Conservation (phyloP, 2,113 vertebrate species). For the Chaetura pelagica region DNA sequence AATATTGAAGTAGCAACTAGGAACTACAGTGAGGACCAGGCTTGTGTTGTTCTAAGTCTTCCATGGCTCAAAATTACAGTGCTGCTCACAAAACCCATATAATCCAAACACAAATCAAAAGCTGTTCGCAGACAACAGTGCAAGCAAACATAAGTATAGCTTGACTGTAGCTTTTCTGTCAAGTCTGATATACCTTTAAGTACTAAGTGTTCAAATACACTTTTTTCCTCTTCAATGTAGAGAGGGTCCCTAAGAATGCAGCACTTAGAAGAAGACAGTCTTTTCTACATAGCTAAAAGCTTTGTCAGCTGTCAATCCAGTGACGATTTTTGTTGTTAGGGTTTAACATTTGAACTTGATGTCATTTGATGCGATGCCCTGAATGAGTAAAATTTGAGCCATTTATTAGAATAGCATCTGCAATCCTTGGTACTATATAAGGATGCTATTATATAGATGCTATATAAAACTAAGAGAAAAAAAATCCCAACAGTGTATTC, state of each 20-base stretch:
- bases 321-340: not conserved
- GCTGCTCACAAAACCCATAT: not conserved
- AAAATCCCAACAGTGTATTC: not conserved
- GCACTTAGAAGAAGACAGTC: not conserved
- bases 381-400: not conserved
- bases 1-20: not conserved
- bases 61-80: not conserved
- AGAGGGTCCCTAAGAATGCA: not conserved
- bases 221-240: not conserved
- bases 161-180: not conserved
- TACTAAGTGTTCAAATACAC: not conserved
- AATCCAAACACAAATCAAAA: not conserved
- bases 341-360: conserved; percentile 1
- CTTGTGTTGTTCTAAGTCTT: not conserved
- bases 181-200: not conserved
- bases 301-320: not conserved
- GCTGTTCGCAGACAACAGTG: not conserved
- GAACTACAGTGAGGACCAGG: not conserved
- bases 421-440: not conserved
- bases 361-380: not conserved
- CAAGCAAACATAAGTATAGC: not conserved
- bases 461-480: not conserved
- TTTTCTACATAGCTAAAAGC: not conserved
- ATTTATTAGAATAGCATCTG: not conserved
- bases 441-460: not conserved